Evolutionary conservation across 2,113 vertebrate species (phyloP).

Genomic region (Osmerus mordax): DNA sequence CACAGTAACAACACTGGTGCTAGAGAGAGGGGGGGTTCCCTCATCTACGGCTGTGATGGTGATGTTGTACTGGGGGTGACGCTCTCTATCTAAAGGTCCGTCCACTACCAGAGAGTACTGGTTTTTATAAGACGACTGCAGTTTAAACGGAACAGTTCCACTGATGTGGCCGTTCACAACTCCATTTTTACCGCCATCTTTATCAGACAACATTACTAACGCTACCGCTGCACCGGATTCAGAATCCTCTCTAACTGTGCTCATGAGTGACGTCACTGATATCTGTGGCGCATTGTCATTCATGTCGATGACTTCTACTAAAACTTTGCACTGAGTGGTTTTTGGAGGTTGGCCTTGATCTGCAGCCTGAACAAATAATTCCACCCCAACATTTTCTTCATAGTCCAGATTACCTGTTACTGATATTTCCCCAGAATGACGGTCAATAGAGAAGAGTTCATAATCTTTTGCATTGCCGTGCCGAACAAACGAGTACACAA

Average conservation of each 20-base stretch:
- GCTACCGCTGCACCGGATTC: constrained; percentile 73
- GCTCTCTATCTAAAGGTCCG: constrained; percentile 65
- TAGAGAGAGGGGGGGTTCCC: constrained; percentile 70
- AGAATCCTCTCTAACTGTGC: constrained; percentile 69
- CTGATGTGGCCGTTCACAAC: neutral
- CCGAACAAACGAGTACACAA: constrained; percentile 39
- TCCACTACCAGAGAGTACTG: neutral
- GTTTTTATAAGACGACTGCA: neutral
- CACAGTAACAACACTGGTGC: constrained; percentile 59
- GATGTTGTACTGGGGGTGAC: constrained; percentile 69
- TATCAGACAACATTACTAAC: constrained; percentile 71
- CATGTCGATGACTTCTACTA: constrained; percentile 76
- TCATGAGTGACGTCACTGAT: constrained; percentile 69
- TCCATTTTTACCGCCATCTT: constrained; percentile 74
- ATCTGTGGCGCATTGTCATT: constrained; percentile 79
- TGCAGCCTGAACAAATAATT: constrained; percentile 37
- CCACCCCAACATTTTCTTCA: constrained; percentile 56
- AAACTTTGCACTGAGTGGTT: constrained; percentile 61
- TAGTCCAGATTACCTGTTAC: constrained; percentile 59
- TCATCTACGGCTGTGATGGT: constrained; percentile 71
- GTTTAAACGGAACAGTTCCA: neutral
- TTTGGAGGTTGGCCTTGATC: constrained; percentile 39
- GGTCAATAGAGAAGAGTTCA: constrained; percentile 63
- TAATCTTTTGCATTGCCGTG: constrained; percentile 54
- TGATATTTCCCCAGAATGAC: constrained; percentile 64